Evolutionary conservation across 1,140 invertebrate genomes (phyloP).

Genomic region (Neotoxoptera formosana): DNA sequence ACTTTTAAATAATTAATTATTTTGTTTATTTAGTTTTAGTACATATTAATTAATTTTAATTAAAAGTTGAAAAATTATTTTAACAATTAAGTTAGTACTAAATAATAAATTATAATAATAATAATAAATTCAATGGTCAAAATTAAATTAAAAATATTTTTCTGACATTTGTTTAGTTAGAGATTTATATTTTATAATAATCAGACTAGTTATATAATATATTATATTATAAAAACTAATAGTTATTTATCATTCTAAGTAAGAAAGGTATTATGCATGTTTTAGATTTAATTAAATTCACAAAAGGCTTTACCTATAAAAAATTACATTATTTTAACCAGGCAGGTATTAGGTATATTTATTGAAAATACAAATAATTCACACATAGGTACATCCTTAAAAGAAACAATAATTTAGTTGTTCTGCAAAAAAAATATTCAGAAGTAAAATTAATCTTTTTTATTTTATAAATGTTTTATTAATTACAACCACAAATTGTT

Average conservation of each 20-base stretch:
- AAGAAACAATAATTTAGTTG: background rate
- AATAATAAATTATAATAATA: background rate
- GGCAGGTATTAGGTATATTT: too few species aligned
- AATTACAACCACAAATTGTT: background rate
- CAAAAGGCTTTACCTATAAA: background rate
- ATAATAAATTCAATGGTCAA: slow-evolving; percentile 24
- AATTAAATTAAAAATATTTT: background rate
- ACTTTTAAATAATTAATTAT: background rate
- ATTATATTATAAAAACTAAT: background rate
- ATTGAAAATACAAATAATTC: background rate
- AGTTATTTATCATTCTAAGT: background rate
- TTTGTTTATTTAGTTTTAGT: background rate
- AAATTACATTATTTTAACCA: background rate
- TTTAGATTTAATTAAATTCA: background rate
- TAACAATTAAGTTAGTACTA: background rate
- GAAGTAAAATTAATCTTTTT: background rate
- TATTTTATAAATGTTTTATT: background rate
- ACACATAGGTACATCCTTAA: background rate
- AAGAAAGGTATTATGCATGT: background rate
- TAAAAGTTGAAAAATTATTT: background rate
- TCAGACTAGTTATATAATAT: background rate
- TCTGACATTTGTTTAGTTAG: background rate
- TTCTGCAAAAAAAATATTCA: background rate
- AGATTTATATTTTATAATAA: slow-evolving; percentile 5
- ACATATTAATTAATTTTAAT: background rate